Evolutionary conservation across 2,113 vertebrate genomes (phyloP).

Genomic region (Colaptes auratus): DNA sequence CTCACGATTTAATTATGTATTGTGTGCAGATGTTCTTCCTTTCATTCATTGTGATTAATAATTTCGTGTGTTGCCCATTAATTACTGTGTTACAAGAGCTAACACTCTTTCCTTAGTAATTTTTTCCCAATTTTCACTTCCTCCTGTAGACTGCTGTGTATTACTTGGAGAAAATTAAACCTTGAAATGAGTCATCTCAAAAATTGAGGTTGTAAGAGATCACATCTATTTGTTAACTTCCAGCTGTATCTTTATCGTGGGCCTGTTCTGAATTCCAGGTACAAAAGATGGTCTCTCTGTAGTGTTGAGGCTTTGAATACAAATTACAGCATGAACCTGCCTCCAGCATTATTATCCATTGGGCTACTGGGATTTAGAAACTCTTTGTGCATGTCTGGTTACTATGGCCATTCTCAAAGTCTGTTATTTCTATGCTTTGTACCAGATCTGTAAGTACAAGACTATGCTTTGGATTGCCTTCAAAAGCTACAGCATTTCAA

Average conservation of each 20-base stretch:
- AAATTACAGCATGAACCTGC: neutral
- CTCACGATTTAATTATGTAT: neutral
- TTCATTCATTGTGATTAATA: neutral
- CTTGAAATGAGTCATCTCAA: neutral
- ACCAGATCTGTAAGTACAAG: neutral
- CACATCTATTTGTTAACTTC: neutral
- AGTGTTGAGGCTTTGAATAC: conserved; percentile 16
- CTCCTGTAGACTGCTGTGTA: neutral
- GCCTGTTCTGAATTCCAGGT: neutral
- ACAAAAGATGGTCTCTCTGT: neutral
- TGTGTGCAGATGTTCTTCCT: neutral
- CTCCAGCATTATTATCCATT: neutral
- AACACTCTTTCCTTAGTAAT: neutral
- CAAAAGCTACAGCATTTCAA: neutral
- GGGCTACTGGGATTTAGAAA: conserved; percentile 10
- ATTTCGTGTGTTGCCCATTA: neutral
- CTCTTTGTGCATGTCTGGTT: neutral
- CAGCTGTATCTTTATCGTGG: neutral
- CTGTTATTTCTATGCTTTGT: neutral
- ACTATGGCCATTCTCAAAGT: neutral
- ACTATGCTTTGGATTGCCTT: neutral
- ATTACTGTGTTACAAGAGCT: neutral
- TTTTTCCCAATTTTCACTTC: conserved; percentile 5
- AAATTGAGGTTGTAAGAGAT: neutral
- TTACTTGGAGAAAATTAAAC: conserved; percentile 12